Conservation (phyloP, 2,113 vertebrate genomes). For the Phyllostomus hastatus region DNA sequence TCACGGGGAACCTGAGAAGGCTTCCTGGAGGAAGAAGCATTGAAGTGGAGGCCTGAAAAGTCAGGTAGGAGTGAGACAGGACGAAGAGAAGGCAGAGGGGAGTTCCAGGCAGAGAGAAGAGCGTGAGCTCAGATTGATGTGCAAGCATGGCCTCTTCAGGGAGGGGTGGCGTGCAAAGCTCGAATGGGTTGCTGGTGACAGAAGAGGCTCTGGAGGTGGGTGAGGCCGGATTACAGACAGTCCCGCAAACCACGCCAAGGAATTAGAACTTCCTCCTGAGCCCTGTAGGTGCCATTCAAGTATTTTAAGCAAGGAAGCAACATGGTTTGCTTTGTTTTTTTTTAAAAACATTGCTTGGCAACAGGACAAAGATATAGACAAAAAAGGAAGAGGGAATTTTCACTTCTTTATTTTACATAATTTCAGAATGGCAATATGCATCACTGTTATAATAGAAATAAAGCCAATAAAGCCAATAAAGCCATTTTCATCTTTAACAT, state of each 20-base stretch:
- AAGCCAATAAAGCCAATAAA: neutral
- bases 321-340: neutral
- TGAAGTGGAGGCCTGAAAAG: neutral
- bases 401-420: neutral
- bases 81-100: neutral
- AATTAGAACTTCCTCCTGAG: neutral
- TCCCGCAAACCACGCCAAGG: neutral
- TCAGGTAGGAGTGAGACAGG: neutral
- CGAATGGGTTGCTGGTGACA: neutral
- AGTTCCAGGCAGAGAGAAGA: neutral
- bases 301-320: neutral
- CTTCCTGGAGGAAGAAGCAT: neutral
- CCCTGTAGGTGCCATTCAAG: neutral
- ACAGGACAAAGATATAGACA: neutral
- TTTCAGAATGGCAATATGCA: neutral
- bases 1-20: neutral
- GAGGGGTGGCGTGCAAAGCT: neutral
- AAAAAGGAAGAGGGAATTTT: neutral
- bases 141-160: neutral
- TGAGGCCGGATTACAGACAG: neutral
- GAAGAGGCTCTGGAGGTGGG: neutral
- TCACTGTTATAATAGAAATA: neutral
- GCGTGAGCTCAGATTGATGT: neutral
- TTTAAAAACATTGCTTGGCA: neutral
- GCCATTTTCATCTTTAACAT: neutral